Percentiles rank a stretch among this genome's conserved stretches.
Evolutionary conservation across 2,113 vertebrate genomes (phyloP).

Genomic region (Oreocharis arfaki): DNA sequence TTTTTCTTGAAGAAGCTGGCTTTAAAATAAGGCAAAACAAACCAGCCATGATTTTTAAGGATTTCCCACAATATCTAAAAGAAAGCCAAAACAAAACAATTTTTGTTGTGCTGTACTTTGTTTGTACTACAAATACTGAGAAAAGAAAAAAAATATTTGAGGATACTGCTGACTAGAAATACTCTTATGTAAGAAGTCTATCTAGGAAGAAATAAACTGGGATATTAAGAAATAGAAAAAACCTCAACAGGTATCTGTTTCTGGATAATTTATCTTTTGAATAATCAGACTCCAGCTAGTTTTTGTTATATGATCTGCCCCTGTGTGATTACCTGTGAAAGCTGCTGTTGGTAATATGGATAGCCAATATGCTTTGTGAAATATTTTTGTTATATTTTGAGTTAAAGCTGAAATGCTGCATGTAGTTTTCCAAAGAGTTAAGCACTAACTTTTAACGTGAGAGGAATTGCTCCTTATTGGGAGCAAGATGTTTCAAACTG

Average conservation of each 20-base stretch:
- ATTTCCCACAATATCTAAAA: neutral
- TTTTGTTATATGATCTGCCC: neutral
- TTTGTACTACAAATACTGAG: neutral
- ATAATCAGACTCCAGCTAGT: neutral
- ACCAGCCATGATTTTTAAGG: neutral
- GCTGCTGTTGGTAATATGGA: neutral
- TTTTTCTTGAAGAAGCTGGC: neutral
- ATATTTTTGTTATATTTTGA: neutral
- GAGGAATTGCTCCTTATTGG: neutral
- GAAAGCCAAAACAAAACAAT: neutral
- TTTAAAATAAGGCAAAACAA: neutral
- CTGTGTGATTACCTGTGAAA: neutral
- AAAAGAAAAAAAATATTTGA: neutral
- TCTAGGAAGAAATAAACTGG: neutral
- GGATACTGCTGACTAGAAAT: neutral
- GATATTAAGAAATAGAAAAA: neutral
- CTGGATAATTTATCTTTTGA: neutral
- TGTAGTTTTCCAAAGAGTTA: neutral
- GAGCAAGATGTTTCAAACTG: neutral
- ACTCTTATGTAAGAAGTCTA: neutral
- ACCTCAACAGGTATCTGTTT: neutral
- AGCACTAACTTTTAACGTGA: neutral
- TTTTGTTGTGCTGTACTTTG: neutral
- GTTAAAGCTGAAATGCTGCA: neutral
- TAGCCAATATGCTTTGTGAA: neutral